Conservation (phyloP, 2,113 vertebrate species). For the Tauraco erythrolophus region DNA sequence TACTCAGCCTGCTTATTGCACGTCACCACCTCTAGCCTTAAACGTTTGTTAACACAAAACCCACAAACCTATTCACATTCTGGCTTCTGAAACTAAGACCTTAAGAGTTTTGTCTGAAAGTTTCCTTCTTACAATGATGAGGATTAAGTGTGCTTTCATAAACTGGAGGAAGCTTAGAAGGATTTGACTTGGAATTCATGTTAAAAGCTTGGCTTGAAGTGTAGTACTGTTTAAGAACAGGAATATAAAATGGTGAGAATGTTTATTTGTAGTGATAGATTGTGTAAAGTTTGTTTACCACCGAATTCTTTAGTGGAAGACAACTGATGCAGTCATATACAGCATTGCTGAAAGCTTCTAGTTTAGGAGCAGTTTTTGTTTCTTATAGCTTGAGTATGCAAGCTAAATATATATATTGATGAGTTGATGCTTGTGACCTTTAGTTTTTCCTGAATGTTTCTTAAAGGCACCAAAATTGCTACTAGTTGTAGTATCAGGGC, state of each 20-base stretch:
- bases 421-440: neutral
- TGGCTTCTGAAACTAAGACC: neutral
- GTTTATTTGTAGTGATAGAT: neutral
- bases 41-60: neutral
- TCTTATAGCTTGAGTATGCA: neutral
- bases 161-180: neutral
- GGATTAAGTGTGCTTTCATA: neutral
- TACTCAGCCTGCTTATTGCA: neutral
- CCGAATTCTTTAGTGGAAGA: neutral
- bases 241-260: neutral
- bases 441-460: neutral
- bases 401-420: neutral
- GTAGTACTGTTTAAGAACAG: neutral
- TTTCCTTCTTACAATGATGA: neutral
- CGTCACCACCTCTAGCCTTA: neutral
- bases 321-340: neutral
- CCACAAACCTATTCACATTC: neutral
- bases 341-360: neutral
- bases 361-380: neutral
- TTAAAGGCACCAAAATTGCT: neutral
- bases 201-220: neutral
- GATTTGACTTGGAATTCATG: neutral
- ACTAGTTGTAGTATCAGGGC: neutral
- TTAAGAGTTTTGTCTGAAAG: neutral
- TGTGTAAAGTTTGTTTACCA: neutral